These are phyloP conservation scores for Tiphia femorata DNA, from an alignment of 2,888 invertebrate genomes.

Conservation along the genomic window DNA sequence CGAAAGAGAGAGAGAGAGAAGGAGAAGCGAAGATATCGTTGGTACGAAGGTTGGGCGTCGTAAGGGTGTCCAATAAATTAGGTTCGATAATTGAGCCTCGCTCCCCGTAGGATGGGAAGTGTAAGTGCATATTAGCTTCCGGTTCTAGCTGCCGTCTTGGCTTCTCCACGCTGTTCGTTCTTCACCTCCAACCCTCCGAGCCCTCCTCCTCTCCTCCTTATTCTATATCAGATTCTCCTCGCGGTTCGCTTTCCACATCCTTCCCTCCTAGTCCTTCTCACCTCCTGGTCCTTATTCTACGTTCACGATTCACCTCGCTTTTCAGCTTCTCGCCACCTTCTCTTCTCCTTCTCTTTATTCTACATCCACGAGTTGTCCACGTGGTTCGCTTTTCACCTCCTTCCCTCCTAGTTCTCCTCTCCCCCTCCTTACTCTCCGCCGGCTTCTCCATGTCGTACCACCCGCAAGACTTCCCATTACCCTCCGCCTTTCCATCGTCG, in stretches of 20 bases:
- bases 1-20: too few relatives aligned
- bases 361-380: slow-evolving; percentile 6
- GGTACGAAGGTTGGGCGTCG: neutral
- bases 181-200: neutral
- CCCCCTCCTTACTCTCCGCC: neutral
- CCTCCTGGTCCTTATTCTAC: neutral
- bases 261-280: neutral
- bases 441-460: neutral
- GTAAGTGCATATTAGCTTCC: slow-evolving; percentile 20
- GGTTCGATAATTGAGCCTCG: slow-evolving; percentile 28
- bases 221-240: too few relatives aligned
- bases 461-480: neutral
- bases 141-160: too few relatives aligned
- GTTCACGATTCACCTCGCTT: neutral
- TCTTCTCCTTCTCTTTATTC: neutral
- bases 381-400: too few relatives aligned
- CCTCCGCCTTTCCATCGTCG: neutral
- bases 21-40: too few relatives aligned
- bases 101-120: slow-evolving; percentile 8
- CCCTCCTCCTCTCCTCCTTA: neutral
- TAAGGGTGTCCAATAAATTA: slow-evolving; percentile 26
- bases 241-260: neutral
- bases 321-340: neutral
- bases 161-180: neutral
- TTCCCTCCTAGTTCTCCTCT: slow-evolving; percentile 11